Percentiles rank a stretch among this genome's conserved stretches.
These are phyloP conservation scores for Parnassius glacialis DNA, from an alignment of 2,888 invertebrate genomes.

Conservation along the genomic window DNA sequence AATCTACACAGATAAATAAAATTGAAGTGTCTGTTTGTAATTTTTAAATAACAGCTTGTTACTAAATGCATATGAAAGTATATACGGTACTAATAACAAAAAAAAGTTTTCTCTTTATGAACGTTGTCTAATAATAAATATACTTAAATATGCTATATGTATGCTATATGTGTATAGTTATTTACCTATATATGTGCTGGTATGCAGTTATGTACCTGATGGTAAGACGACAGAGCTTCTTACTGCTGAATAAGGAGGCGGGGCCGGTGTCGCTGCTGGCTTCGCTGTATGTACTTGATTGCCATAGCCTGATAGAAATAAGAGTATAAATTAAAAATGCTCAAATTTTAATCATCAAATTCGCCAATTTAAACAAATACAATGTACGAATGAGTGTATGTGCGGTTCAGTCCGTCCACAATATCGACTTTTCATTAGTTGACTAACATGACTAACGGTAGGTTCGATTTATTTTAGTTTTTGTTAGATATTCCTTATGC, in stretches of 20 bases:
- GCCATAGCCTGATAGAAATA: conserved; percentile 49
- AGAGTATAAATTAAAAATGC: not conserved
- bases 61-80: no score
- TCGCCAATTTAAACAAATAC: no score
- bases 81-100: no score
- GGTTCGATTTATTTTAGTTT: no score
- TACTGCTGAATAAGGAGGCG: conserved; percentile 85
- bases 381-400: no score
- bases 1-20: not conserved
- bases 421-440: no score
- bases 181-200: conserved; percentile 38
- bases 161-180: conserved; percentile 16
- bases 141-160: not conserved
- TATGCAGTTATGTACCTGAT: conserved; percentile 56
- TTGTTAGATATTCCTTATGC: no score
- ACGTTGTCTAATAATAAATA: not conserved
- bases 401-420: no score
- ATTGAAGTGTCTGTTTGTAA: no score
- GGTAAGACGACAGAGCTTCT: conserved; percentile 64
- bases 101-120: not conserved
- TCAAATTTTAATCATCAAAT: no score
- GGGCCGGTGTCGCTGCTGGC: conserved; percentile 89
- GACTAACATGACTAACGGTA: no score
- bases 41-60: no score
- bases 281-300: conserved; percentile 83